phyloP scores from a whole-genome alignment of 2,888 invertebrate genomes.

The Leptinotarsa peninsularis region DNA sequence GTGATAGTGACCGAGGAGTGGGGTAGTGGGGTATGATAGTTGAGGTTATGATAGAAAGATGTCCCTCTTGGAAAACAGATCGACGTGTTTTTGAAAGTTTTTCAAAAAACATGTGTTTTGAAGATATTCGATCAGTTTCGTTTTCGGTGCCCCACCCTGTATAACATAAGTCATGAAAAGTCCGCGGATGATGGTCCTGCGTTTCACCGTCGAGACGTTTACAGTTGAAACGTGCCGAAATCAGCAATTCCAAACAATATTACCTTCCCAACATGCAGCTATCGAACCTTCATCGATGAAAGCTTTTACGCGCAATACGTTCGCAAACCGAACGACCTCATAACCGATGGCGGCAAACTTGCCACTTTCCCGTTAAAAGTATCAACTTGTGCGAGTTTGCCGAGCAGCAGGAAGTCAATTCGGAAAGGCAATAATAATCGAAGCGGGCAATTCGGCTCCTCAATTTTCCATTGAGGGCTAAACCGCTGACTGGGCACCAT shows the following conservation, averaged over 20 bases:
- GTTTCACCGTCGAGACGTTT: not conserved
- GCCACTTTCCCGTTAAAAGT: slow-evolving; percentile 3
- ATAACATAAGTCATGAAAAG: no score
- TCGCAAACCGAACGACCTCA: slow-evolving; percentile 8
- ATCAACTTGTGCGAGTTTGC: slow-evolving; percentile 3
- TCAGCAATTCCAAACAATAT: not conserved
- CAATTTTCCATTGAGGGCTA: slow-evolving; percentile 21
- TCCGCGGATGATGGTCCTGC: no score
- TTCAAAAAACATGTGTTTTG: no score
- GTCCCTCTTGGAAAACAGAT: no score
- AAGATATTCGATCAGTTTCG: no score
- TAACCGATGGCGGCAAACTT: not conserved
- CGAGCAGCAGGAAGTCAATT: slow-evolving; percentile 14
- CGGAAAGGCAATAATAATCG: slow-evolving; percentile 22
- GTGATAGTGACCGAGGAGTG: no score
- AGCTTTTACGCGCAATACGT: slow-evolving; percentile 3
- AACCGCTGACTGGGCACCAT: slow-evolving; percentile 10
- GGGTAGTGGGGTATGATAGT: no score
- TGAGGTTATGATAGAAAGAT: no score
- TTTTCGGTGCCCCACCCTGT: no score
- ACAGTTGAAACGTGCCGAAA: no score
- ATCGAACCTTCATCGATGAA: not conserved
- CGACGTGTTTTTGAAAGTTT: no score
- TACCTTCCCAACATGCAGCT: not conserved
- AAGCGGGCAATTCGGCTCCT: slow-evolving; percentile 18